phyloP scores from a whole-genome alignment of 2,888 invertebrate species.

The Teleogryllus oceanicus region DNA sequence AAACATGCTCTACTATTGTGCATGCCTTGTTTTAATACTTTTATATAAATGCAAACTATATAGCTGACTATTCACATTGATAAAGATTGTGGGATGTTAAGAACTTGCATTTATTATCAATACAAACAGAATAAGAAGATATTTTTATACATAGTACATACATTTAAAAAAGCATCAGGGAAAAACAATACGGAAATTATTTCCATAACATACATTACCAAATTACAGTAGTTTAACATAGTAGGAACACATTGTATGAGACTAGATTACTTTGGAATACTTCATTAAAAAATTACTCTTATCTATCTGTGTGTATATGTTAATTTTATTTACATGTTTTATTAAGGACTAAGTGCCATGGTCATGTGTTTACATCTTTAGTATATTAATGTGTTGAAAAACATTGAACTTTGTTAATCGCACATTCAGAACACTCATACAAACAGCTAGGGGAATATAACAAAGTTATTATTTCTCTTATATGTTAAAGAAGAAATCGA shows the following conservation, averaged over 20 bases:
- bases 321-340: conserved; percentile 6
- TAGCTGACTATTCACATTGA: conserved; percentile 2
- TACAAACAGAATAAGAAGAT: background rate
- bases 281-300: conserved; percentile 7
- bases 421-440: background rate
- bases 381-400: conserved; percentile 3
- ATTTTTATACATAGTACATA: background rate
- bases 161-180: background rate
- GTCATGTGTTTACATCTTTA: background rate
- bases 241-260: conserved; percentile 1
- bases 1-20: background rate
- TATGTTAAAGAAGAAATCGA: background rate
- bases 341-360: background rate
- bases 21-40: background rate
- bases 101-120: background rate
- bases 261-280: background rate
- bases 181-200: background rate
- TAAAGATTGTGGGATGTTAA: background rate
- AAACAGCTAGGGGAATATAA: conserved; percentile 8
- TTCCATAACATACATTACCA: conserved; percentile 1
- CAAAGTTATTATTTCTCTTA: conserved; percentile 2
- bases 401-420: background rate
- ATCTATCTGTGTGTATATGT: conserved; percentile 9
- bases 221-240: background rate
- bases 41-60: background rate